A percentile compares a stretch with the other conserved stretches of the same genome.
These are phyloP conservation scores for Lepus townsendii DNA, from an alignment of 2,797 vertebrate species.

Conservation along the genomic window DNA sequence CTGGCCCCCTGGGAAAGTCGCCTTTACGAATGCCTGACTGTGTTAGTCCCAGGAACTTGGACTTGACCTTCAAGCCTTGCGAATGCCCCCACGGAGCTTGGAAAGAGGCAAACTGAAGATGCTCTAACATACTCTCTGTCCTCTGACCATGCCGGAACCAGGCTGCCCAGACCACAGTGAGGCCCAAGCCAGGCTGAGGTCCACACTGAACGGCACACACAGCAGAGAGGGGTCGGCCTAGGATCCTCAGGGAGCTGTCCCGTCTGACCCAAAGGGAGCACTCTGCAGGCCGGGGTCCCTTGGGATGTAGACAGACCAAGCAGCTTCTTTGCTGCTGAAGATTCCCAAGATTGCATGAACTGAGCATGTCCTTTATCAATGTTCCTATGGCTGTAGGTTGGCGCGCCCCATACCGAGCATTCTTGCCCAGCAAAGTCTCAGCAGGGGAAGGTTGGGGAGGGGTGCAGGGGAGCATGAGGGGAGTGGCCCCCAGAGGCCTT, in stretches of 20 bases:
- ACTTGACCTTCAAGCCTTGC: background rate
- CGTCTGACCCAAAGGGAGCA: background rate
- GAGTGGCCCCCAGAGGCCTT: background rate
- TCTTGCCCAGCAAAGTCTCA: conserved; percentile 3
- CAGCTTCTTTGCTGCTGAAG: background rate
- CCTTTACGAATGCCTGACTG: background rate
- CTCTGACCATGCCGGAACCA: background rate
- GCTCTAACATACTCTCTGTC: background rate
- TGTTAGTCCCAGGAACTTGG: background rate
- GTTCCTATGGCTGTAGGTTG: conserved; percentile 18
- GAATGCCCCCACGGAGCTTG: background rate
- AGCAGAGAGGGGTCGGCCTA: background rate
- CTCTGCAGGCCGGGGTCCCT: background rate
- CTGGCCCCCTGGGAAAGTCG: background rate
- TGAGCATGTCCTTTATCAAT: conserved; percentile 50
- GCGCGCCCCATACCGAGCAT: conserved; percentile 29
- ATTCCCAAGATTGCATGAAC: background rate
- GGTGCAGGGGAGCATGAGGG: background rate
- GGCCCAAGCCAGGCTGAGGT: background rate
- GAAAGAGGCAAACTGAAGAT: background rate
- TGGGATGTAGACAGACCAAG: background rate
- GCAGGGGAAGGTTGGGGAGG: background rate
- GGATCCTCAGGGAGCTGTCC: background rate
- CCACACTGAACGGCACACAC: background rate
- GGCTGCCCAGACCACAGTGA: background rate